Evolutionary conservation across 2,888 invertebrate species (phyloP), one percentile per base, ranked within the genome.

Genomic region (Andrena trimmerana): DNA sequence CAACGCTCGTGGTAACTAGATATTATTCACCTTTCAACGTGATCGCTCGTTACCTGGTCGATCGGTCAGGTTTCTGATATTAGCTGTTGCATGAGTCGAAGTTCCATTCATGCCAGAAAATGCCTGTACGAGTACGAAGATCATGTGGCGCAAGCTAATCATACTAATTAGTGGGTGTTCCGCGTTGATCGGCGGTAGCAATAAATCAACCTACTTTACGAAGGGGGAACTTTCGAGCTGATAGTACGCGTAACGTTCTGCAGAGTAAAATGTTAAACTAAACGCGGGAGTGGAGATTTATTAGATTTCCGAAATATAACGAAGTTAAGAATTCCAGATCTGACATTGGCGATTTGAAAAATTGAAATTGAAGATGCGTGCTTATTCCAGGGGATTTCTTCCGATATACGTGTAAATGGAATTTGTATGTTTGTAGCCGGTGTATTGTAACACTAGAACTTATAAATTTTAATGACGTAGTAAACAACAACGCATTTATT

Each of bases 1-100:
- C 65, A 66, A 72, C 62, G 54, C 52, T 73, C 78, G 75, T 48
- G 82, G 84, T 81, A 84, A 84, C 85, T 81, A 84, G 81, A 85
- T 83, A 84, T 84, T 84, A 84, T 78, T 84, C 82, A 71, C 78
- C 78, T 84, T 84, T 81, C 84, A 71, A 73, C 83, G 78, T 67
- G 78, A 67, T 81, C 81, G 84, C 76, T 82, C 81, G 85, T 82
- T 84, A 75, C 52, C 74, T 60, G 59, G 70, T 10, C 74, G 71
- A 82, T 84, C 78, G 75, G 31, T 59, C 78, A 68, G 78, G 59
- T 84, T 78, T 78, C 71, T 63, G 78, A 75, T 75, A 84, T 78
- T 78, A 70, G 77, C 72, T 54, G 69, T 70, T 73, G 71, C 68
- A 33, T 50, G 42, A 62, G 59, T 13, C 74, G 54, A 50, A 69